Base-by-base conservation (phyloP, 2,888 invertebrate species). In the Plagodis pulveraria region DNA sequence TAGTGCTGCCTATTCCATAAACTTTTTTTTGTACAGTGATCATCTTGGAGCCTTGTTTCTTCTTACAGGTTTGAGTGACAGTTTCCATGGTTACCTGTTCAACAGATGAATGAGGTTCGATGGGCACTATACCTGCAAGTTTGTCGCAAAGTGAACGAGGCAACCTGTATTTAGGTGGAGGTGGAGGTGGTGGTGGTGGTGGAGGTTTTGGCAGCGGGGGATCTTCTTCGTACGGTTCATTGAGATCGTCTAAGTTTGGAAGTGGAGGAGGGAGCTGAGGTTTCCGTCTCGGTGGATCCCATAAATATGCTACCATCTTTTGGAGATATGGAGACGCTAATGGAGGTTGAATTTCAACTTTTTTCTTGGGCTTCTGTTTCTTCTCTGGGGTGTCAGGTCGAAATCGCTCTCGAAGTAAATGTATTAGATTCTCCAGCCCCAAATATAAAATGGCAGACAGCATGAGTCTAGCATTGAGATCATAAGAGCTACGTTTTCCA, bases 401-500 rank as follows among this genome's bases (percentile, higher is more conserved):
- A 69, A 89, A 91, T 63, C 72, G 78, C 69, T 83, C 74, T 53
- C 72, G 69, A 5, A 91, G 77, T 45, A 83, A 68, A 7, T 65
- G 41, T 56, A 87, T 69, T 33, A 91, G 73, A 50, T 84, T 73
- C 0, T 80, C 67, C n/a, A 84, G 60, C 7, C 91, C 91, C 43
- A 91, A 73, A 67, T 91, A 89, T 22, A 85, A 69, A 58, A 91
- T 89, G 8, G 74, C 77, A 5, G 91, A 87, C n/a, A 90, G 56
- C 53, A 91, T 77, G 5, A 91, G 77, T 60, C 74, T 83, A 5
- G 84, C 88, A 59, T 89, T 91, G 0, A 88, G 73, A 62, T 67
- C 64, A 55, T 91, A 91, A 0, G 74, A 73, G 10, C 61, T 12
- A 22, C 80, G 78, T 67, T 81, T 87, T 1, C 78, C 81, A 38